Evolutionary conservation across 2,797 vertebrate species (phyloP), one percentile per base, ranked within the genome.

Genomic region (Eptatretus atami): DNA sequence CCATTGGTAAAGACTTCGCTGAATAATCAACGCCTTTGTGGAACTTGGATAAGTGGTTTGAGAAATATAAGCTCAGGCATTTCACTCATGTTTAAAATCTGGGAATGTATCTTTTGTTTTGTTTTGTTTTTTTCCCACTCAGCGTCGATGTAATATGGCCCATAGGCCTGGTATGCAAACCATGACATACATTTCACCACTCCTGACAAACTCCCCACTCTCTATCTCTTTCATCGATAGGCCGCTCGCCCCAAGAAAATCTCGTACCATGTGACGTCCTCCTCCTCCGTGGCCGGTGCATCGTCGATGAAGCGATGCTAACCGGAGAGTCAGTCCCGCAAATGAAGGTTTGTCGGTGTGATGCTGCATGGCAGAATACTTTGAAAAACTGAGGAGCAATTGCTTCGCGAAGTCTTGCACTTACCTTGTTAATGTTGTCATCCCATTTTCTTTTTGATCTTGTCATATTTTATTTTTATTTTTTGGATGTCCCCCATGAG

Each of bases 241-340:
- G 90, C 60, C 83, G 87, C 10, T 96, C 90, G 0, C 86, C 85
- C 0, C 85, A 85, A 54, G 87, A 96, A 63, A 88, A 92, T 71
- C 69, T 96, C 64, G 90, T 95, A 19, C 87, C 90, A 0, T 96
- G 90, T 6, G 90, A 96, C 0, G 81, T 96, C 60, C 76, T 96
- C 53, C 76, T 96, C n/a, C 75, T 96, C 1, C 76, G 87, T 1
- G 90, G 90, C 2, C 80, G 84, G 63, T 95, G 87, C 66, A 88
- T 95, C 1, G 84, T 96, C 63, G 86, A 96, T 1, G 90, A 95
- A 71, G 87, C 90, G 1, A 95, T 96, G 90, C 77, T 96, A 67
- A 96, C 90, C 0, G 90, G 90, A 60, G 90, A 96, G 69, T 95
- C 90, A 0, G 86, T 96, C 53, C 90, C 88, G 0, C 88, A 96